Percentiles rank a stretch among this genome's conserved stretches.
These are phyloP conservation scores for Pogonocherus hispidulus DNA, from an alignment of 2,888 invertebrate genomes.

Conservation along the genomic window DNA sequence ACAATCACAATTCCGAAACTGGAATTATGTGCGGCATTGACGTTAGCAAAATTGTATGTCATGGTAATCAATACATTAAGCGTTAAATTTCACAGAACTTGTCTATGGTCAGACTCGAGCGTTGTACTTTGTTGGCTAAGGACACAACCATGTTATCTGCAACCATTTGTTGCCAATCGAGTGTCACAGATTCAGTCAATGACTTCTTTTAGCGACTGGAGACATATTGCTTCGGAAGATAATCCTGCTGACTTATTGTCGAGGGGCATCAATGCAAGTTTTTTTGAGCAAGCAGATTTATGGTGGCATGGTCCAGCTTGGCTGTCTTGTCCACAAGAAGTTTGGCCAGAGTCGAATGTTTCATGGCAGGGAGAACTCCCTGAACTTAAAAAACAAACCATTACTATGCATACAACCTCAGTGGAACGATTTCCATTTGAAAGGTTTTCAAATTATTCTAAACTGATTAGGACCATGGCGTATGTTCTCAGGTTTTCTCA, in stretches of 20 bases:
- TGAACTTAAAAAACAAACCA: no score
- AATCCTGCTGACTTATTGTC: constrained; percentile 48
- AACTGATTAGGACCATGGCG: no score
- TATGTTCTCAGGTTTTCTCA: no score
- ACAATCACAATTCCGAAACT: constrained; percentile 34
- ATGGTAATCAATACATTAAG: neutral
- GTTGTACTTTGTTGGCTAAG: constrained; percentile 41
- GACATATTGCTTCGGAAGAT: constrained; percentile 35
- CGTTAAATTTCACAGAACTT: neutral
- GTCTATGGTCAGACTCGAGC: constrained; percentile 42
- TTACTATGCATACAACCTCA: no score
- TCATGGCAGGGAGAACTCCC: no score
- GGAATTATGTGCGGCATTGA: constrained; percentile 41
- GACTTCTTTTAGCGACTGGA: constrained; percentile 33
- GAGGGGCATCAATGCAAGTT: constrained; percentile 31
- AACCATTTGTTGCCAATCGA: constrained; percentile 42
- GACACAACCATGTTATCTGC: constrained; percentile 24
- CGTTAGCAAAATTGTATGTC: constrained; percentile 32
- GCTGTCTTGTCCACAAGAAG: no score
- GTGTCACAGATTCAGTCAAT: constrained; percentile 35
- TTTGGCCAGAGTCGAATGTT: no score
- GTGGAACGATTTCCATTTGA: no score
- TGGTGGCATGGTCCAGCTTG: constrained; percentile 42
- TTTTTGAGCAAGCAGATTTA: constrained; percentile 15
- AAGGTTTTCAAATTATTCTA: no score